These are phyloP conservation scores for Ammodytes dubius DNA, from an alignment of 2,113 vertebrate species.

Conservation along the genomic window DNA sequence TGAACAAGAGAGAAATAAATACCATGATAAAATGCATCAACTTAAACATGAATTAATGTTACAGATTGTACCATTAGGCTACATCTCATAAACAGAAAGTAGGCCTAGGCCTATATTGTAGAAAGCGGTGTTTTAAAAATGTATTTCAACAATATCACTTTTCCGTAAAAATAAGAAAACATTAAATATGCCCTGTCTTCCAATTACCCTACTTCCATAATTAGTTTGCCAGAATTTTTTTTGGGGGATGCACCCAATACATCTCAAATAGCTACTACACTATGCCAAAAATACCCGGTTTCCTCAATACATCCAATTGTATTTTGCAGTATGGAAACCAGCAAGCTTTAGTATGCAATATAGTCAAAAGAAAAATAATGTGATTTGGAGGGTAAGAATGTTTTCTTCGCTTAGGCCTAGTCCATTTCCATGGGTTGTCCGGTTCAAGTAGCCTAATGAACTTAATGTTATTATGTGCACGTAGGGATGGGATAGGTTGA, in stretches of 20 bases:
- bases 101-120: neutral
- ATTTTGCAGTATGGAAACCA: too few species aligned
- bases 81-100: too few species aligned
- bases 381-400: too few species aligned
- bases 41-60: neutral
- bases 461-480: neutral
- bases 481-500: conserved; percentile 39
- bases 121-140: neutral
- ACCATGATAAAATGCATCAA: neutral
- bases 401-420: neutral
- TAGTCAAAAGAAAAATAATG: too few species aligned
- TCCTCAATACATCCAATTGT: too few species aligned
- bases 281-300: too few species aligned
- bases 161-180: neutral
- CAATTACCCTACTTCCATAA: too few species aligned
- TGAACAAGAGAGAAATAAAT: neutral
- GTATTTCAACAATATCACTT: neutral
- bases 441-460: neutral
- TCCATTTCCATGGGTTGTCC: neutral
- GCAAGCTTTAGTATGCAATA: too few species aligned
- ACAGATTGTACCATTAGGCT: conserved; percentile 27
- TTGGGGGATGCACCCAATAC: too few species aligned
- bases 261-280: too few species aligned
- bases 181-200: too few species aligned
- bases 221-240: too few species aligned